Evolutionary conservation across 1,140 invertebrate genomes (phyloP).

Genomic region (Drosophila rufa): DNA sequence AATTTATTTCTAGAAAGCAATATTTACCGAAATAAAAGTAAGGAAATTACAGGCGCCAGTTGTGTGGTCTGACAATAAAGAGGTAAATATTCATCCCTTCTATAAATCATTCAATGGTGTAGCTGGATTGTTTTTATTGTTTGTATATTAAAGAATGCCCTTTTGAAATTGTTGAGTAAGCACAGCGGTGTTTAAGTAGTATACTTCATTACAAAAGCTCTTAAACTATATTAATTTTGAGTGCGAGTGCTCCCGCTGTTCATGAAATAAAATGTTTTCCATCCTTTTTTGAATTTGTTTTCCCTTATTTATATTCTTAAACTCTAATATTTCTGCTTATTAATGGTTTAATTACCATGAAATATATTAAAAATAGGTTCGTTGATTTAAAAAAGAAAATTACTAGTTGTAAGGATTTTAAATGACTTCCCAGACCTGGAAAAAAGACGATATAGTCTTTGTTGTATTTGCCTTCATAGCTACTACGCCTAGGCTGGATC

Average conservation of each 20-base stretch:
- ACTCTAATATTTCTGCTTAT: not conserved
- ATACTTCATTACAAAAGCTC: conserved; percentile 1
- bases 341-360: not conserved
- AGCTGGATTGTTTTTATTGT: not conserved
- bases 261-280: not conserved
- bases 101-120: not conserved
- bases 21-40: too few relatives aligned
- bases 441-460: not conserved
- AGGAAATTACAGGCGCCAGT: too few relatives aligned
- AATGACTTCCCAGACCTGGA: not conserved
- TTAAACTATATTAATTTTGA: not conserved
- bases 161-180: not conserved
- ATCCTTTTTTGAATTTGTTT: not conserved
- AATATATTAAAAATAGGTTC: not conserved
- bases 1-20: too few relatives aligned
- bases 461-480: not conserved
- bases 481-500: not conserved
- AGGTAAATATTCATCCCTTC: too few relatives aligned
- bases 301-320: not conserved
- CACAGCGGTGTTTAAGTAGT: conserved; percentile 1
- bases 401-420: not conserved
- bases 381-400: not conserved
- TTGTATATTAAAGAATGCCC: not conserved
- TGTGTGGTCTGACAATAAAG: too few relatives aligned
- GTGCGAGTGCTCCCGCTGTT: not conserved